Base-by-base conservation (phyloP, 2,888 invertebrate species). In the Dexiosoma caninum region DNA sequence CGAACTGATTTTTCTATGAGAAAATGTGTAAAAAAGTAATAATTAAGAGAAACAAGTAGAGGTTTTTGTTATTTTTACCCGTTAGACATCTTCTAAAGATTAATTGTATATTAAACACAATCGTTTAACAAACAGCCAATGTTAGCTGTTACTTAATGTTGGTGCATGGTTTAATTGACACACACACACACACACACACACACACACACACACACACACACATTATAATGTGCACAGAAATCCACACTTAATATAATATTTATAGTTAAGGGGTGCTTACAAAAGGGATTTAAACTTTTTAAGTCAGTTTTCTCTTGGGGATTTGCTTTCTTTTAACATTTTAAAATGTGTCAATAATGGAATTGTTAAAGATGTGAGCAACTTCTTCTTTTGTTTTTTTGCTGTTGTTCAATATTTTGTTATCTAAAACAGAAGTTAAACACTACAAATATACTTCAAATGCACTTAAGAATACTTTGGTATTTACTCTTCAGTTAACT, bases 271-370 rank as follows among this genome's bases (percentile, higher is more conserved):
- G 14, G 40, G 51, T 51, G 49, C 35, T 16, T 30, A 59, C 70
- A 46, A 70, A 49, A 59, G 59, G 37, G 59, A 59, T 46, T 70
- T 59, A 7, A 70, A 37, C 30, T 53, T 19, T 37, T 49, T 35
- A 12, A n/a, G 35, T 59, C 27, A 16, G 14, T 14, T n/a, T n/a
- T n/a, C 8, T 44, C 3, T 40, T 27, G 10, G 46, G 4, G 7
- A 7, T 23, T 70, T n/a, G 6, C 32, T 57, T 42, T 6, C 27
- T 32, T 35, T 70, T 23, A 44, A 59, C 70, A 59, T 70, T 70
- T 78, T 51, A 49, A 78, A 78, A 46, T 70, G 57, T 79, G 72
- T 69, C 67, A 69, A 72, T 78, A 71, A 72, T 78, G 53, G 37
- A 67, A 78, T 60, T 72, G 78, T 60, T 67, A 44, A 51, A 66